Evolutionary conservation across 1,140 invertebrate genomes (phyloP).

Genomic region (Metaphire vulgaris): DNA sequence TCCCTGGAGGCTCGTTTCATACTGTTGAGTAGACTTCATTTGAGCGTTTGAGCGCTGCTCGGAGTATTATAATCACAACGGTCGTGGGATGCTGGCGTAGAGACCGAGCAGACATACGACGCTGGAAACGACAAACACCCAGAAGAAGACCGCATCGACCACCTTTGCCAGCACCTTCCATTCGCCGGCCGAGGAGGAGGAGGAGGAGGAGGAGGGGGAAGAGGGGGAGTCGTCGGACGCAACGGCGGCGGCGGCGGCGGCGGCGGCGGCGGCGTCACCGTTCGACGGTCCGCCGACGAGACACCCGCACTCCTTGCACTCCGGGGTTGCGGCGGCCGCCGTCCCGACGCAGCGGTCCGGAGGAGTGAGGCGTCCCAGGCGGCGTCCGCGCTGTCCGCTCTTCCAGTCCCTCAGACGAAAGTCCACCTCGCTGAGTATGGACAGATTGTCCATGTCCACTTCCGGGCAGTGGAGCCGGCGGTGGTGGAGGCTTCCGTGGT

Average conservation of each 20-base stretch:
- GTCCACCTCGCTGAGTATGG: slow-evolving; percentile 12
- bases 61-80: too few species aligned
- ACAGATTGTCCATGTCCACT: slow-evolving; percentile 26
- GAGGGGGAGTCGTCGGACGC: too few species aligned
- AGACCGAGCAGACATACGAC: slow-evolving; percentile 21
- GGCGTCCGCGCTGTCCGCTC: background rate
- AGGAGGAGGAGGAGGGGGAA: too few species aligned
- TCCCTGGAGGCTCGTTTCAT: too few species aligned
- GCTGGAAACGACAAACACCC: slow-evolving; percentile 27
- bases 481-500: slow-evolving; percentile 1
- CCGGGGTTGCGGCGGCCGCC: background rate
- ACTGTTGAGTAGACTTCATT: too few species aligned
- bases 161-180: slow-evolving; percentile 25
- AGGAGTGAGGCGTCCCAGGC: too few species aligned
- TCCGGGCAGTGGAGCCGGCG: background rate
- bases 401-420: background rate
- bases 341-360: too few species aligned
- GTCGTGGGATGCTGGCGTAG: slow-evolving; percentile 1
- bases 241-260: too few species aligned
- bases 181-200: too few species aligned
- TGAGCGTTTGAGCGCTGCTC: too few species aligned
- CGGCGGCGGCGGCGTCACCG: too few species aligned
- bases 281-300: background rate
- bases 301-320: background rate
- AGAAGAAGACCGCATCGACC: slow-evolving; percentile 28